Conservation (phyloP, 1,140 invertebrate species). For the Geopemphigus sp. region DNA sequence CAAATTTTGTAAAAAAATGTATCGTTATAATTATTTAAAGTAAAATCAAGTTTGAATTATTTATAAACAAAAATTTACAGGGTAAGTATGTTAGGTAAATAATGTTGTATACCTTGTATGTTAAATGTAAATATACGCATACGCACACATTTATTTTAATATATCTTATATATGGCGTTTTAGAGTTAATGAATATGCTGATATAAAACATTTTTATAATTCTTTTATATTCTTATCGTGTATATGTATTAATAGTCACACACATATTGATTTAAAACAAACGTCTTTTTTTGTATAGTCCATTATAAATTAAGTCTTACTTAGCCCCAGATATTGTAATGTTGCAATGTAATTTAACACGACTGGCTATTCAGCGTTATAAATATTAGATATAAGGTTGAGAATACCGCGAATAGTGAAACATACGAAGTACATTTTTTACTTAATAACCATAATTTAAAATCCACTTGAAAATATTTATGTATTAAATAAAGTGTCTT, state of each 20-base stretch:
- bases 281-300: neutral
- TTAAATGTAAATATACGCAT: neutral
- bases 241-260: neutral
- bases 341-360: neutral
- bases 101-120: no score
- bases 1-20: no score
- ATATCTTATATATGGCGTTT: neutral
- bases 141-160: neutral
- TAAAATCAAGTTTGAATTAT: no score
- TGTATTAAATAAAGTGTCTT: neutral
- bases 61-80: no score
- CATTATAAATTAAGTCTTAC: slow-evolving; percentile 1
- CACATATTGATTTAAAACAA: slow-evolving; percentile 6
- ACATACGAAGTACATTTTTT: neutral
- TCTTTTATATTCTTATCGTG: neutral
- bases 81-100: no score
- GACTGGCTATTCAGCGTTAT: neutral
- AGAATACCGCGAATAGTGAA: neutral
- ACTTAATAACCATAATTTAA: slow-evolving; percentile 3
- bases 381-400: slow-evolving; percentile 25
- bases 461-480: neutral
- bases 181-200: neutral
- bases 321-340: neutral
- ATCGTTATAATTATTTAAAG: no score
- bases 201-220: neutral